phyloP scores from a whole-genome alignment of 2,888 invertebrate species.

The Orthosia gracilis region DNA sequence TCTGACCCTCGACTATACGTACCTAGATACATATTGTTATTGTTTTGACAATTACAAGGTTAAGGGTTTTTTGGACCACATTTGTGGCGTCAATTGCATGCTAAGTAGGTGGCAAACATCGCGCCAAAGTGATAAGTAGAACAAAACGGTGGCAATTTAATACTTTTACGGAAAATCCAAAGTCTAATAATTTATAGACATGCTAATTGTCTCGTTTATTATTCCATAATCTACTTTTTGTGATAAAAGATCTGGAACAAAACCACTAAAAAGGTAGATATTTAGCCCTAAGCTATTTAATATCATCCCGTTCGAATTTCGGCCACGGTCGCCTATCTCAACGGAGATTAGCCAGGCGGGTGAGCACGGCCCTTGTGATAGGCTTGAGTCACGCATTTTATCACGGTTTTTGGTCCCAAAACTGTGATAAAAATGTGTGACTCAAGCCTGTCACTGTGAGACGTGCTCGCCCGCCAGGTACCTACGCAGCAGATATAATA shows the following conservation, averaged over 20 bases:
- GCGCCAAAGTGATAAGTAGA: slow-evolving; percentile 4
- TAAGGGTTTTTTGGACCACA: slow-evolving; percentile 22
- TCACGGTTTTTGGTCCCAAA: too few species aligned
- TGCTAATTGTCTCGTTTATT: neutral
- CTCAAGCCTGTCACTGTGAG: too few species aligned
- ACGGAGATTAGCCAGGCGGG: too few species aligned
- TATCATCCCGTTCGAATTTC: too few species aligned
- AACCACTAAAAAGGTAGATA: neutral
- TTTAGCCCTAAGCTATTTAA: too few species aligned
- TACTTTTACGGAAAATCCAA: slow-evolving; percentile 23
- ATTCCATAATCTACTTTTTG: neutral
- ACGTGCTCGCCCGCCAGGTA: too few species aligned
- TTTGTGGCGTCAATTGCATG: slow-evolving; percentile 10
- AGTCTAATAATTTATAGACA: neutral
- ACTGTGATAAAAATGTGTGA: too few species aligned
- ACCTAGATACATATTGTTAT: neutral
- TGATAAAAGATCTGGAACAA: neutral
- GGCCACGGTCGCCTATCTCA: too few species aligned
- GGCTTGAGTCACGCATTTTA: too few species aligned
- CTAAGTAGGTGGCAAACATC: slow-evolving; percentile 3
- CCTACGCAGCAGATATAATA: too few species aligned
- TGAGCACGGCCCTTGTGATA: too few species aligned
- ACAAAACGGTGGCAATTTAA: neutral
- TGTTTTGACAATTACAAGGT: neutral
- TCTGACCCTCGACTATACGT: too few species aligned